Percentiles rank a stretch among this genome's conserved stretches.
phyloP scores from a whole-genome alignment of 1,140 invertebrate genomes.

The Cydia amplana region DNA sequence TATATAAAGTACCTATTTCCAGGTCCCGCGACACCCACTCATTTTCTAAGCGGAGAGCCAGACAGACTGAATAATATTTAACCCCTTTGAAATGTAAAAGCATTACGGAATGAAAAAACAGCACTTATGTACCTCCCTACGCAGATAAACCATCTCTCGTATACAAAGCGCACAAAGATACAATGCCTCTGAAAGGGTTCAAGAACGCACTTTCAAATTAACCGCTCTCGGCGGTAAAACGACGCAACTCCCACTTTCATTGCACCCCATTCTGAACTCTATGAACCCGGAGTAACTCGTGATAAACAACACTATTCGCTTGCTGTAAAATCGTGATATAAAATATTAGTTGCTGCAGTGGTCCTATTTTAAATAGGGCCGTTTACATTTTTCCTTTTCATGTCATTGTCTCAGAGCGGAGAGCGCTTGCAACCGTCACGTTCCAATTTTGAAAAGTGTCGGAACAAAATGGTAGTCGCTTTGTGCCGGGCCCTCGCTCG shows the following conservation, averaged over 20 bases:
- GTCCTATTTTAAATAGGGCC: conserved; percentile 73
- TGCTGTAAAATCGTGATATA: conserved; percentile 54
- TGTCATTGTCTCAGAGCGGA: conserved; percentile 76
- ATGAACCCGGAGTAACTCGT: conserved; percentile 8
- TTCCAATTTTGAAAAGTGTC: conserved; percentile 80
- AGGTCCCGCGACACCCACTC: conserved; percentile 70
- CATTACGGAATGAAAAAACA: conserved; percentile 80
- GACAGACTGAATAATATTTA: conserved; percentile 77
- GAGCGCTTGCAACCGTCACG: conserved; percentile 78
- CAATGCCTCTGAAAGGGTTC: conserved; percentile 79
- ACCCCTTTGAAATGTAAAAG: conserved; percentile 79
- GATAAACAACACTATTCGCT: conserved; percentile 44
- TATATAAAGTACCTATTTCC: conserved; percentile 42
- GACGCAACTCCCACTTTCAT: conserved; percentile 43
- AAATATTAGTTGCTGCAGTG: conserved; percentile 64
- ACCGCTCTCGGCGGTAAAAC: conserved; percentile 55
- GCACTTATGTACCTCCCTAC: conserved; percentile 78
- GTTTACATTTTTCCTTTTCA: conserved; percentile 79
- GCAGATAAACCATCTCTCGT: conserved; percentile 77
- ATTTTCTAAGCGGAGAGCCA: conserved; percentile 72
- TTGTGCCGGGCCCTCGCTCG: conserved; percentile 65
- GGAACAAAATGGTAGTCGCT: conserved; percentile 77
- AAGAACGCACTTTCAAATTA: conserved; percentile 80
- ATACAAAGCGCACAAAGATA: conserved; percentile 79
- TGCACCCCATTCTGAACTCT: conserved; percentile 52